A percentile compares a stretch with the other conserved stretches of the same genome.
These are phyloP conservation scores for Siphonodentalium dalli DNA, from an alignment of 2,888 invertebrate genomes.

Conservation along the genomic window DNA sequence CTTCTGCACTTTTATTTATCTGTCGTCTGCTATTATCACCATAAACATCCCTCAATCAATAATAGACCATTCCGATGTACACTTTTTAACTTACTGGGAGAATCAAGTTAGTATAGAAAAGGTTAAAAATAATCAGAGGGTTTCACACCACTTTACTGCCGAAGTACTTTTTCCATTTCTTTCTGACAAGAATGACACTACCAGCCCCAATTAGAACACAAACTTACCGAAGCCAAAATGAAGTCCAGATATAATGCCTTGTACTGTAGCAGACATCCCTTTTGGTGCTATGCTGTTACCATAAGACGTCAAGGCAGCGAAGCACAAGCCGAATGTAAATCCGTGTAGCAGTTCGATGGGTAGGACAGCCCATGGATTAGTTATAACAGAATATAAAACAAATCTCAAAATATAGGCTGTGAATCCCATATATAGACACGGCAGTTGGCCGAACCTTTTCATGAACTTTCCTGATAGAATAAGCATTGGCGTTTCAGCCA, in stretches of 20 bases:
- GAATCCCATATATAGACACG: constrained; percentile 84
- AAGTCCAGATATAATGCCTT: constrained; percentile 86
- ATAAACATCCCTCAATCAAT: too few relatives aligned
- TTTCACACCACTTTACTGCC: too few relatives aligned
- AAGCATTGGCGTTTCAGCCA: constrained; percentile 64
- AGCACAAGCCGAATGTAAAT: constrained; percentile 87
- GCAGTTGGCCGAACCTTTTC: constrained; percentile 76
- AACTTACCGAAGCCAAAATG: constrained; percentile 83
- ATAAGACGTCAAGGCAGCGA: constrained; percentile 89
- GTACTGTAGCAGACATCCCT: constrained; percentile 82
- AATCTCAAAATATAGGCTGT: constrained; percentile 82
- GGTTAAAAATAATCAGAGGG: too few relatives aligned
- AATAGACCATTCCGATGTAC: too few relatives aligned
- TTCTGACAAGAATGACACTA: not conserved
- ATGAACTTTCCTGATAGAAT: constrained; percentile 85
- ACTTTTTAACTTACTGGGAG: too few relatives aligned
- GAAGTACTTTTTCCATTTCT: too few relatives aligned
- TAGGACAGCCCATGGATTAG: constrained; percentile 83
- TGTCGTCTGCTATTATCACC: too few relatives aligned
- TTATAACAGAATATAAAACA: constrained; percentile 79
- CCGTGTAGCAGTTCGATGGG: constrained; percentile 88
- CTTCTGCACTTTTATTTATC: too few relatives aligned
- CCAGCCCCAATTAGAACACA: not conserved
- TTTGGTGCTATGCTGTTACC: constrained; percentile 84
- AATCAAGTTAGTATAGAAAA: too few relatives aligned